phyloP scores from a whole-genome alignment of 2,888 invertebrate genomes.

The Oscheius sp. region DNA sequence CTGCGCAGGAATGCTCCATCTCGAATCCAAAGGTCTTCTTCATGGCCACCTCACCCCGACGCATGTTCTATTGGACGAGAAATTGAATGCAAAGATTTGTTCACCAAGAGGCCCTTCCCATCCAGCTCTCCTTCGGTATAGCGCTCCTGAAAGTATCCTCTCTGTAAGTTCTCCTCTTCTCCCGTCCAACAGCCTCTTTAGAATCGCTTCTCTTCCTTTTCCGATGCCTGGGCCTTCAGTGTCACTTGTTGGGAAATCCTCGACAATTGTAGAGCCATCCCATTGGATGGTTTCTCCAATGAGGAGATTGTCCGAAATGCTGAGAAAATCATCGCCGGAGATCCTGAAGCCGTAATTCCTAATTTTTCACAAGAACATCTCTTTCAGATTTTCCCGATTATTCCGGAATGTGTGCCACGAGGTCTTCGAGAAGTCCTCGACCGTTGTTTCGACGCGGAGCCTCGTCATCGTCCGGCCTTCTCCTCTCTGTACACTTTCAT shows the following conservation, averaged over 20 bases:
- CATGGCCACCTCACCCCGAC: conserved; percentile 66
- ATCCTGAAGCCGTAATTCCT: conserved; percentile 47
- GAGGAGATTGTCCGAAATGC: conserved; percentile 86
- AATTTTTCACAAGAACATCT: neutral
- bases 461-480: conserved; percentile 44
- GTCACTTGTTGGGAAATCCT: conserved; percentile 88
- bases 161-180: conserved; percentile 44
- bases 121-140: conserved; percentile 68
- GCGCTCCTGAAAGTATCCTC: conserved; percentile 67
- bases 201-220: conserved; percentile 87
- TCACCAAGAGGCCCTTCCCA: conserved; percentile 63
- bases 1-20: conserved; percentile 55
- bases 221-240: conserved; percentile 92
- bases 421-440: conserved; percentile 35
- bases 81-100: conserved; percentile 52
- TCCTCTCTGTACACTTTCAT: conserved; percentile 39
- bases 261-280: conserved; percentile 83
- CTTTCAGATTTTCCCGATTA: conserved; percentile 26
- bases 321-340: conserved; percentile 49
- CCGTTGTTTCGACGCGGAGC: conserved; percentile 47
- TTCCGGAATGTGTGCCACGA: conserved; percentile 32
- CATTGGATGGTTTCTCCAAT: conserved; percentile 83
- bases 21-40: conserved; percentile 60
- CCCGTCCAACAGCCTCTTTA: conserved; percentile 74
- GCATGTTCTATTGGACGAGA: conserved; percentile 55